These are phyloP conservation scores for Muscina levida DNA, from an alignment of 2,888 invertebrate species.

Conservation along the genomic window DNA sequence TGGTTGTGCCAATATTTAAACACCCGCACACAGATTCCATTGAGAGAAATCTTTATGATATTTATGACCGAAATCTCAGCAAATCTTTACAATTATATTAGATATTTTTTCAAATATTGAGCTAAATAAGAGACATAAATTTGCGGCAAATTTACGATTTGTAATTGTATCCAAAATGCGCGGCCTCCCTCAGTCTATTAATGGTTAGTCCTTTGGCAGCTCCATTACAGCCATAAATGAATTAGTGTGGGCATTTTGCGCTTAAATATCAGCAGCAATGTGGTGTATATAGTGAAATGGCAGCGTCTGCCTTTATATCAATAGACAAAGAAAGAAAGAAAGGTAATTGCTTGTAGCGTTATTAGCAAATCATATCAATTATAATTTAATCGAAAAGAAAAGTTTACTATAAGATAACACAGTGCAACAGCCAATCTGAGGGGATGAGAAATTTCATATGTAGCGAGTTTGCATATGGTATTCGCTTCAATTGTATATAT, in stretches of 20 bases:
- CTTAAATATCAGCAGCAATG: not conserved
- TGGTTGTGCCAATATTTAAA: slow-evolving; percentile 12
- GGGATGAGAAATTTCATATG: too few relatives aligned
- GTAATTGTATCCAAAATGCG: slow-evolving; percentile 36
- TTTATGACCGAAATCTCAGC: slow-evolving; percentile 9
- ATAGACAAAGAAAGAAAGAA: too few relatives aligned
- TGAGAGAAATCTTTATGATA: not conserved
- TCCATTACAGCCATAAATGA: slow-evolving; percentile 8
- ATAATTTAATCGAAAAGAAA: too few relatives aligned
- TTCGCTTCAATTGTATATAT: too few relatives aligned
- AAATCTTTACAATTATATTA: slow-evolving; percentile 49
- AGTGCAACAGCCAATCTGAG: too few relatives aligned
- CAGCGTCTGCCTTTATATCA: too few relatives aligned
- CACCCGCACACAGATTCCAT: slow-evolving; percentile 22
- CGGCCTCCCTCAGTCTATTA: not conserved
- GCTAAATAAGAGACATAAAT: slow-evolving; percentile 38
- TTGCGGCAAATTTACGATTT: slow-evolving; percentile 46
- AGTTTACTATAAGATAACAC: too few relatives aligned
- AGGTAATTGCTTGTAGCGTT: too few relatives aligned
- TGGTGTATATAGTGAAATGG: too few relatives aligned
- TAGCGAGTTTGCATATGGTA: too few relatives aligned
- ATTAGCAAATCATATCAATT: too few relatives aligned
- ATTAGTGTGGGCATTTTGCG: slow-evolving; percentile 5
- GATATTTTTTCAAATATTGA: slow-evolving; percentile 43
- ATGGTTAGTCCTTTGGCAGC: not conserved